Base-by-base conservation (phyloP, 2,113 vertebrate genomes). In the Castor canadensis region DNA sequence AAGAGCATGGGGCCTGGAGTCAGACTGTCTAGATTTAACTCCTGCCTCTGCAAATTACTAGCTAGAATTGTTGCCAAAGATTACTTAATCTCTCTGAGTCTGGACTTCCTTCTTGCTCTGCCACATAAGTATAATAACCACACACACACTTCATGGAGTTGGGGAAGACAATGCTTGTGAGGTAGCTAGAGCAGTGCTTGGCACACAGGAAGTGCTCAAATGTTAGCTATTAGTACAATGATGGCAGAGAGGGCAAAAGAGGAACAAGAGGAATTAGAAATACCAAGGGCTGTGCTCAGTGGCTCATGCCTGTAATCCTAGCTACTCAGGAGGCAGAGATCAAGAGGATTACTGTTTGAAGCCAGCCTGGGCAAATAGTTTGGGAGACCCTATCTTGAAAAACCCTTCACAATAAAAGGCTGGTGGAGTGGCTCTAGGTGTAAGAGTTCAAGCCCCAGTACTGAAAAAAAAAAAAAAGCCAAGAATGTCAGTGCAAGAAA, bases 41-140 rank as follows among this genome's bases (percentile, higher is more conserved):
- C 49, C 64, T 64, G 49, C 26, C 16, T 40, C 71, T 73, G 60
- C 45, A 54, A 15, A 3, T 45, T 43, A 38, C 32, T 45, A 54
- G 32, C 28, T 40, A 52, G 71, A n/a, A 40, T 1, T 0, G 0
- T 10, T 43, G 13, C 45, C 38, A 54, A 20, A 60, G 16, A 30
- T 49, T n/a, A 60, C 58, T n/a, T 54, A 35, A 76, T 52, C 38
- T 60, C n/a, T 81, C 54, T 9, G 13, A 81, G 58, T 17, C 73
- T 81, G 17, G 5, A 35, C 20, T 87, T 87, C 69, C 32, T 87
- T 83, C 49, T 49, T 62, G 54, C 35, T 75, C 43, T 82, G 47
- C 32, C 35, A 60, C 38, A 7, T 10, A 71, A 83, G 24, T 13
- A 38, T 35, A 58, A 52, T 19, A 60, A 40, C 38, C 3, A 26